Percentiles rank a stretch among this genome's conserved stretches.
Conservation (phyloP, 1,140 invertebrate species). For the Heliothis subflexa region DNA sequence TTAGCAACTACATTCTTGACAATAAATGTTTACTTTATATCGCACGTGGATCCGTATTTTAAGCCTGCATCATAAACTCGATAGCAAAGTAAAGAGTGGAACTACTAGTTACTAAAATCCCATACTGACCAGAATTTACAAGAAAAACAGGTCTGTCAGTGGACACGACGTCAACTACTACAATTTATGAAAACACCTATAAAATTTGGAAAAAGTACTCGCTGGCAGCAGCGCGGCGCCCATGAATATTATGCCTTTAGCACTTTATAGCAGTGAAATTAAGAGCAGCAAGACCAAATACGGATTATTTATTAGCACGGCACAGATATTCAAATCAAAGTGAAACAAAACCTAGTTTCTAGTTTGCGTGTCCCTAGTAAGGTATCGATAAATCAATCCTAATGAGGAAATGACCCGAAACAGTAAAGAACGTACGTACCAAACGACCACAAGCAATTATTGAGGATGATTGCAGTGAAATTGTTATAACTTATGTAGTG, state of each 20-base stretch:
- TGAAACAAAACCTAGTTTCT: not conserved
- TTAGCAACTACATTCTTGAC: constrained; percentile 29
- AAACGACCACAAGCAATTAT: constrained; percentile 6
- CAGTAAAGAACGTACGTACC: not conserved
- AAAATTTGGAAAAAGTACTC: not conserved
- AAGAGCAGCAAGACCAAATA: not conserved
- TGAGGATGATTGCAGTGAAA: constrained; percentile 13
- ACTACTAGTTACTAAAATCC: not conserved
- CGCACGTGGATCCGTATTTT: constrained; percentile 28
- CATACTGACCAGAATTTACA: not conserved
- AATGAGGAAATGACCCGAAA: constrained; percentile 29
- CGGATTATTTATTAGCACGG: not conserved
- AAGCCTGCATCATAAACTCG: constrained; percentile 43
- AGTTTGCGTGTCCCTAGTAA: constrained; percentile 18
- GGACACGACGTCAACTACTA: not conserved
- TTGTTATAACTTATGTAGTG: constrained; percentile 10
- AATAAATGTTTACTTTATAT: constrained; percentile 44
- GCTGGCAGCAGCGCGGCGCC: not conserved
- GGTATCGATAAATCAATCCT: constrained; percentile 19
- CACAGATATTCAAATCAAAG: constrained; percentile 7
- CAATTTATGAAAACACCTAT: not conserved
- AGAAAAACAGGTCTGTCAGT: not conserved
- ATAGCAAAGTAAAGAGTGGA: constrained; percentile 2
- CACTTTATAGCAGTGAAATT: not conserved
- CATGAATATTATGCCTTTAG: too few species aligned